Conservation (phyloP, 2,888 invertebrate species). For the Beris morrisii region DNA sequence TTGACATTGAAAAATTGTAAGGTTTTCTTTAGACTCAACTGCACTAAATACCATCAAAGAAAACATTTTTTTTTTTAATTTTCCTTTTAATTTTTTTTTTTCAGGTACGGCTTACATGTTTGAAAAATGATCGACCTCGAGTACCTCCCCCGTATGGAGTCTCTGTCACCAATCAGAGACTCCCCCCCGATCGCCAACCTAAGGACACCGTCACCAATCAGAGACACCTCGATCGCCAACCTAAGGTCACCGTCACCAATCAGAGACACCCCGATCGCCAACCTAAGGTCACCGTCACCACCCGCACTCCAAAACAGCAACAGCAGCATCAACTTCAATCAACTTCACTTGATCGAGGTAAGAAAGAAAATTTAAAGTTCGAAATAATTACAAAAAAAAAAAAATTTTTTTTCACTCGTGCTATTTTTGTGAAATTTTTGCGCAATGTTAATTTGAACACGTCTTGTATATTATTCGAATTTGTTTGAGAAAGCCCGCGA, state of each 20-base stretch:
- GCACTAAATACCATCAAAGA: too few species aligned
- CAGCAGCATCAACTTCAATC: slow-evolving; percentile 34
- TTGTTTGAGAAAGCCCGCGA: too few species aligned
- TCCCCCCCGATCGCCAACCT: too few species aligned
- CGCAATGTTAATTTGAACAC: too few species aligned
- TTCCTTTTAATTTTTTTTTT: not conserved
- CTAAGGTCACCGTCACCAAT: too few species aligned
- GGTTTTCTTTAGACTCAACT: too few species aligned
- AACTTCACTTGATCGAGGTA: slow-evolving; percentile 49
- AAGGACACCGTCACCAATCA: too few species aligned
- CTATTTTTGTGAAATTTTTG: not conserved
- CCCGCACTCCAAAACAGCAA: not conserved
- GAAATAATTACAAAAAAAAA: slow-evolving; percentile 6
- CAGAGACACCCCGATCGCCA: slow-evolving; percentile 38
- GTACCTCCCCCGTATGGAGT: slow-evolving; percentile 52
- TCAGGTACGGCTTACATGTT: slow-evolving; percentile 18
- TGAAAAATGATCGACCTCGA: slow-evolving; percentile 48
- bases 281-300: slow-evolving; percentile 41
- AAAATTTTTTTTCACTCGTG: slow-evolving; percentile 14
- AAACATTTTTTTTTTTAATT: too few species aligned
- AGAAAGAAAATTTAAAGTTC: slow-evolving; percentile 38
- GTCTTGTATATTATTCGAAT: too few species aligned
- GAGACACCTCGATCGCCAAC: too few species aligned
- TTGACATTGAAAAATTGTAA: too few species aligned
- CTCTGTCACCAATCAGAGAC: slow-evolving; percentile 46